Conservation (phyloP, 2,113 vertebrate species). For the Nansenia antarctica region DNA sequence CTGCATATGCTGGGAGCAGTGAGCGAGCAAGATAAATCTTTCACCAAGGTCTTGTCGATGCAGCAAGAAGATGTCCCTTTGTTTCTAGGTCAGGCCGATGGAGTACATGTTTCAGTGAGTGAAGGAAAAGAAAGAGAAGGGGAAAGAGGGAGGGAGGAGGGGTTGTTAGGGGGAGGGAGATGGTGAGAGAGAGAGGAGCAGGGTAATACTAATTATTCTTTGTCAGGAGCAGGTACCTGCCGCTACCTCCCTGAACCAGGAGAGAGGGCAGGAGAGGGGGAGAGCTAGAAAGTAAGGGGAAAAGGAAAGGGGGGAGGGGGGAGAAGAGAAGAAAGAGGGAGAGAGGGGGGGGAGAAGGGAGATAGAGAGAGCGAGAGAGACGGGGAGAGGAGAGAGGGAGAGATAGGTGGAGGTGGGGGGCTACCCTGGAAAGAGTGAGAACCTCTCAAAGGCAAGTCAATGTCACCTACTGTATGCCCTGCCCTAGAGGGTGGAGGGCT, state of each 20-base stretch:
- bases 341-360: constrained; percentile 17
- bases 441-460: constrained; percentile 55
- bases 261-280: too few species aligned
- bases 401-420: constrained; percentile 6
- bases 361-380: constrained; percentile 2
- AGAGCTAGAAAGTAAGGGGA: neutral
- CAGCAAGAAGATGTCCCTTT: constrained; percentile 7
- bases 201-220: constrained; percentile 26
- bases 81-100: constrained; percentile 49
- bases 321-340: constrained; percentile 1
- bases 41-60: constrained; percentile 5
- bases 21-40: neutral
- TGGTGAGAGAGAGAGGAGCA: constrained; percentile 1
- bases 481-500: neutral
- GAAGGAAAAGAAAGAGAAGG: neutral
- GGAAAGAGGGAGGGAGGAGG: neutral
- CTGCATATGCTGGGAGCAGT: constrained; percentile 2
- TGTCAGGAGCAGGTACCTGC: constrained; percentile 12
- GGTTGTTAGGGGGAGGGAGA: too few species aligned
- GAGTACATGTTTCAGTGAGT: constrained; percentile 7
- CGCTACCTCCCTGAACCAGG: neutral
- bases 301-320: neutral
- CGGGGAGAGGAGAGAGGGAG: neutral
- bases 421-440: neutral
- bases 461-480: constrained; percentile 43